Evolutionary conservation across 92 coral and sea anemone genomes (phyloP).

Genomic region (Phenganax marumi): DNA sequence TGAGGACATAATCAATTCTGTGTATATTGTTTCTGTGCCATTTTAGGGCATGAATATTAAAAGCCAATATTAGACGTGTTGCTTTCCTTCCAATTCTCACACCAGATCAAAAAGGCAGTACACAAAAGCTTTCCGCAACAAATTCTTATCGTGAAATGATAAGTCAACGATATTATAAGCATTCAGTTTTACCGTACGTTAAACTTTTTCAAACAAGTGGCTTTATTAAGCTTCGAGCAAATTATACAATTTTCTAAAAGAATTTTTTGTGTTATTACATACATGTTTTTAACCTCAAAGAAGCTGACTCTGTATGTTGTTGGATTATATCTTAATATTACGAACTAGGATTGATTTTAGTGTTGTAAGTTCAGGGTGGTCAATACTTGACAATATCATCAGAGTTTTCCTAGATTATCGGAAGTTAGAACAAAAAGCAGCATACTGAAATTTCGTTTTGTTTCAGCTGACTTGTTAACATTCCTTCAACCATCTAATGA

Average conservation of each 20-base stretch:
- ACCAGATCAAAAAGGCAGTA: not conserved
- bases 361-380: too few relatives aligned
- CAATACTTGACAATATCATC: too few relatives aligned
- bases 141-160: not conserved
- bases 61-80: not conserved
- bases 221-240: not conserved
- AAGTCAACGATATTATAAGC: too few relatives aligned
- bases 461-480: constrained; percentile 1
- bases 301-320: too few relatives aligned
- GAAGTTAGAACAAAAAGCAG: not conserved
- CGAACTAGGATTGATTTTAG: too few relatives aligned
- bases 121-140: not conserved
- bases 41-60: not conserved
- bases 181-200: too few relatives aligned
- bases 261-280: too few relatives aligned
- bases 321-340: too few relatives aligned
- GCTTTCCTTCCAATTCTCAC: not conserved
- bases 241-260: not conserved
- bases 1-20: not conserved
- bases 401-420: not conserved
- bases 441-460: not conserved
- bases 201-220: not conserved
- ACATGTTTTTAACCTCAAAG: too few relatives aligned
- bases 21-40: constrained; percentile 6
- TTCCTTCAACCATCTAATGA: constrained; percentile 21